Evolutionary conservation across 1,140 invertebrate genomes (phyloP).

Genomic region (Trissolcus basalis): DNA sequence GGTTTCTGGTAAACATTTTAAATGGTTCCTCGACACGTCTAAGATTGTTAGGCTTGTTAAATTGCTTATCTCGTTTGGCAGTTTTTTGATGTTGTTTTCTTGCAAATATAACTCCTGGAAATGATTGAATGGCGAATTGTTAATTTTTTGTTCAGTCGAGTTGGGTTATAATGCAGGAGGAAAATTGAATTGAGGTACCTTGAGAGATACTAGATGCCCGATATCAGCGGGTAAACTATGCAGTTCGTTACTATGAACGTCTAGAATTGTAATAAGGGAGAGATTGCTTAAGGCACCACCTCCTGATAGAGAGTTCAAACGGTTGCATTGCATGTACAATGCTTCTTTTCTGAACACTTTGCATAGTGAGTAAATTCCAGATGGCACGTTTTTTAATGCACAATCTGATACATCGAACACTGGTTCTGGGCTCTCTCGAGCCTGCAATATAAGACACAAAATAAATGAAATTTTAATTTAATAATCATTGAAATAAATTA

Average conservation of each 20-base stretch:
- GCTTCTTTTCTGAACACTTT: constrained; percentile 86
- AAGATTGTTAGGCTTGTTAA: constrained; percentile 80
- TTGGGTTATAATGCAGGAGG: constrained; percentile 12
- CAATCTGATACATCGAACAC: constrained; percentile 86
- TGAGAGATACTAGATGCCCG: constrained; percentile 79
- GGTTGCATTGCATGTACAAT: constrained; percentile 82
- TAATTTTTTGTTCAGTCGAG: too few relatives aligned
- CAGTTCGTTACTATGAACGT: constrained; percentile 84
- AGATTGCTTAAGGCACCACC: constrained; percentile 84
- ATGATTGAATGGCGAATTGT: background rate
- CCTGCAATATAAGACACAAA: too few relatives aligned
- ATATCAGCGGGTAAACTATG: constrained; percentile 79
- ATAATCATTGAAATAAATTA: constrained; percentile 8
- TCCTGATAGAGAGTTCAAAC: constrained; percentile 80
- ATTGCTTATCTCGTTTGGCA: constrained; percentile 82
- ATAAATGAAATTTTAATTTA: too few relatives aligned
- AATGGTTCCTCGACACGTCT: constrained; percentile 83
- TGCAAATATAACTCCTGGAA: constrained; percentile 81
- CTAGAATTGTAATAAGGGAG: constrained; percentile 81
- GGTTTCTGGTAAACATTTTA: constrained; percentile 80
- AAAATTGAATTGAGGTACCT: constrained; percentile 66
- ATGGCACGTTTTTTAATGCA: constrained; percentile 81
- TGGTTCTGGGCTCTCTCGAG: constrained; percentile 84
- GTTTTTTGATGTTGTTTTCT: constrained; percentile 79
- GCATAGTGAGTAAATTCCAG: constrained; percentile 85